phyloP scores from a whole-genome alignment of 2,797 vertebrate genomes.

The Enteromius paludinosus region DNA sequence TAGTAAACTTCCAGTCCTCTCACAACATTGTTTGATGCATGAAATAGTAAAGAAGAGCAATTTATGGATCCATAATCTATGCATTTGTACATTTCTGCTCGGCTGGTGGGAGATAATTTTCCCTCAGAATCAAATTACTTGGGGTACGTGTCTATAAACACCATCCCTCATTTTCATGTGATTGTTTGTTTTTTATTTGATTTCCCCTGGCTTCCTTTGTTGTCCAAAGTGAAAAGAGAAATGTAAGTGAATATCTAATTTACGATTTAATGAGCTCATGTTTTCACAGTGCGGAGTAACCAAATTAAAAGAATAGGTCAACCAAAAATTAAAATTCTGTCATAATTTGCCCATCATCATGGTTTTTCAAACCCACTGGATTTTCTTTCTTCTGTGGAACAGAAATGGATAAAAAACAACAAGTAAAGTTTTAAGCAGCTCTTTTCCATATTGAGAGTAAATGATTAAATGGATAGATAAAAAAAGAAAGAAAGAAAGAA shows the following conservation, averaged over 20 bases:
- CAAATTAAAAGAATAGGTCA: conserved; percentile 34
- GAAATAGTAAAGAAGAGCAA: conserved; percentile 33
- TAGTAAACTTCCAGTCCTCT: conserved; percentile 1
- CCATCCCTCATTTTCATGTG: conserved; percentile 43
- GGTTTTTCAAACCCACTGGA: not conserved
- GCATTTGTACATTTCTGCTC: conserved; percentile 45
- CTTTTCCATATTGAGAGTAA: not conserved
- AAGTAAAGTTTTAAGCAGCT: not conserved
- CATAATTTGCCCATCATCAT: not conserved
- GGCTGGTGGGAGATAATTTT: conserved; percentile 36
- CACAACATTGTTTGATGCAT: conserved; percentile 37
- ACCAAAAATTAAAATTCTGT: not conserved
- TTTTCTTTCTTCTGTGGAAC: not conserved
- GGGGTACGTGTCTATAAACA: conserved; percentile 47
- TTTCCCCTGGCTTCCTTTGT: conserved; percentile 35
- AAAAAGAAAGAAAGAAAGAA: not conserved
- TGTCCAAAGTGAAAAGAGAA: conserved; percentile 37
- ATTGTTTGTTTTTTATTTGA: conserved; percentile 34
- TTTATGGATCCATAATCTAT: conserved; percentile 48
- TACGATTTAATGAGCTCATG: conserved; percentile 1
- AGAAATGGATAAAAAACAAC: not conserved
- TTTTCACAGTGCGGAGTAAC: not conserved
- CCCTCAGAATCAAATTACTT: conserved; percentile 49
- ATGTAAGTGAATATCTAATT: conserved; percentile 19
- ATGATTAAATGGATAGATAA: not conserved